Conservation (phyloP, 2,113 vertebrate genomes). For the Trachemys scripta region DNA sequence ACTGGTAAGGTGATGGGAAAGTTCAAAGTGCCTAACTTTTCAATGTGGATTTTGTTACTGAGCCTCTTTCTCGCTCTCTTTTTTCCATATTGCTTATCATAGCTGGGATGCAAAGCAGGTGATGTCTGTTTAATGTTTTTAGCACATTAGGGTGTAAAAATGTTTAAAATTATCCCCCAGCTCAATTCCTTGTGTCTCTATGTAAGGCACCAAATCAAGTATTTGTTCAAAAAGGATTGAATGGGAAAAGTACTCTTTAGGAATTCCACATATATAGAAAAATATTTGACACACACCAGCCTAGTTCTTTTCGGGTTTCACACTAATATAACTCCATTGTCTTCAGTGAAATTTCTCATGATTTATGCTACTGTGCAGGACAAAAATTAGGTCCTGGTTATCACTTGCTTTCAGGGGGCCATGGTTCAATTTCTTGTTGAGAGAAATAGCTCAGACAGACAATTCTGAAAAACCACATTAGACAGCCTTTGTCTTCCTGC, state of each 20-base stretch:
- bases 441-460: neutral
- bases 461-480: neutral
- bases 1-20: slow-evolving; percentile 79
- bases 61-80: neutral
- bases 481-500: neutral
- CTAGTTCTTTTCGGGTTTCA: neutral
- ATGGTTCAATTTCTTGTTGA: neutral
- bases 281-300: neutral
- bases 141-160: slow-evolving; percentile 30
- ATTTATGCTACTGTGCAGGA: neutral
- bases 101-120: neutral
- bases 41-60: slow-evolving; percentile 76
- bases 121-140: slow-evolving; percentile 12
- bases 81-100: slow-evolving; percentile 36
- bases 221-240: slow-evolving; percentile 24
- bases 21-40: slow-evolving; percentile 80
- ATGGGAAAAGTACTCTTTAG: slow-evolving; percentile 1
- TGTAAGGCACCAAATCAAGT: neutral
- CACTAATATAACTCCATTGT: neutral
- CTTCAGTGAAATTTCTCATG: neutral
- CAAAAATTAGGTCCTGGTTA: neutral
- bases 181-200: neutral
- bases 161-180: slow-evolving; percentile 12
- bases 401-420: neutral
- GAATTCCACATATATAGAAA: neutral